These are phyloP conservation scores for Lepidonotus clava DNA, from an alignment of 2,888 invertebrate genomes.

Conservation along the genomic window DNA sequence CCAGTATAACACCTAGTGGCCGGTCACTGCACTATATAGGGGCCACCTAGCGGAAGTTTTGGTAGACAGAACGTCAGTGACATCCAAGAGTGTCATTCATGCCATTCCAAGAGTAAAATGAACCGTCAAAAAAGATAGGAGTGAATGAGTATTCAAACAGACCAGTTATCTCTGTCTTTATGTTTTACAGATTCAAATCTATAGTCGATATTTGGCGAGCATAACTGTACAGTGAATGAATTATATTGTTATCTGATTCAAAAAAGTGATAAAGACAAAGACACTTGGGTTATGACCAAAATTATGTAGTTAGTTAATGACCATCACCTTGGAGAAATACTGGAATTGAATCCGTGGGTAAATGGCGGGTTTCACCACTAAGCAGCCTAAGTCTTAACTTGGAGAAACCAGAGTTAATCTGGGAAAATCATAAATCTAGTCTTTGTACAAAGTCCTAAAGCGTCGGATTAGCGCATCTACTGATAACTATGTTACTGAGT, in stretches of 20 bases:
- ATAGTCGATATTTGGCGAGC: too few species aligned
- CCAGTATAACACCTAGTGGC: too few species aligned
- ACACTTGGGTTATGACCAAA: not conserved
- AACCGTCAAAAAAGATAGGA: not conserved
- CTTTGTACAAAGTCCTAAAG: not conserved
- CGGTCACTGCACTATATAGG: too few species aligned
- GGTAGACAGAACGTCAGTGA: not conserved
- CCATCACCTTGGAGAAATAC: slow-evolving; percentile 27
- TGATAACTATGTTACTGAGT: not conserved
- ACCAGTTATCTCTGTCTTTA: not conserved
- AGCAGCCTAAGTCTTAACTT: not conserved
- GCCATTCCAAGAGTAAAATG: not conserved
- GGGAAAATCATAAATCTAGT: not conserved
- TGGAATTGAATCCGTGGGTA: not conserved
- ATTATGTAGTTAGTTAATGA: too few species aligned
- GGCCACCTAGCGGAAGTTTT: not conserved
- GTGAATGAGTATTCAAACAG: not conserved
- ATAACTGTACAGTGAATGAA: too few species aligned
- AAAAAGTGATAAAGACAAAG: not conserved
- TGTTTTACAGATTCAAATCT: too few species aligned
- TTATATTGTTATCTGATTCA: too few species aligned
- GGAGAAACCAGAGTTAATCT: not conserved
- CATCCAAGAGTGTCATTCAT: not conserved
- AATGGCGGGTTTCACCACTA: slow-evolving; percentile 20
- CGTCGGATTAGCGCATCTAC: not conserved